Evolutionary conservation across 2,797 vertebrate genomes (phyloP).

Genomic region (Pygocentrus nattereri): DNA sequence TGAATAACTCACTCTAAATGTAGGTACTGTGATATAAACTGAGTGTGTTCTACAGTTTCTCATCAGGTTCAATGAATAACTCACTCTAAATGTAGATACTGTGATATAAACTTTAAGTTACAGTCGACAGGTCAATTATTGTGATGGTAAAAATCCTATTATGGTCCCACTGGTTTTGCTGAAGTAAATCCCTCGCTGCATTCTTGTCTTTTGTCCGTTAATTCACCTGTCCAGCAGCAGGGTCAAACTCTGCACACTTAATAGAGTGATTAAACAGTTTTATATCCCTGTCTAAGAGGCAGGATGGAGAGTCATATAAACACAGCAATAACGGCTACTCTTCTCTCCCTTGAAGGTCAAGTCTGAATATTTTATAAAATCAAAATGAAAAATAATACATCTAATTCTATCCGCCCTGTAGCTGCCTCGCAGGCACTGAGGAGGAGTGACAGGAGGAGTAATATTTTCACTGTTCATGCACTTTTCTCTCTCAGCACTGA

Average conservation of each 20-base stretch:
- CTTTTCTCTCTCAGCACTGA: not conserved
- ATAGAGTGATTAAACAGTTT: conserved; percentile 83
- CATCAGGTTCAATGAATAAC: too few species aligned
- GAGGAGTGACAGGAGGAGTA: conserved; percentile 7
- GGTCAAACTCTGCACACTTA: conserved; percentile 78
- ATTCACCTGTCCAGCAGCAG: conserved; percentile 68
- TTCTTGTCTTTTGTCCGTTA: not conserved
- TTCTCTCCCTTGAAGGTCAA: conserved; percentile 77
- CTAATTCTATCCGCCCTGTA: conserved; percentile 73
- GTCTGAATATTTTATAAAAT: conserved; percentile 82
- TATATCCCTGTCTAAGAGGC: conserved; percentile 71
- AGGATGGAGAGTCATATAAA: conserved; percentile 72
- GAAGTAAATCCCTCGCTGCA: not conserved
- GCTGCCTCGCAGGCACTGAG: conserved; percentile 21
- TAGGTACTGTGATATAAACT: too few species aligned
- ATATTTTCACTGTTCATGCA: not conserved
- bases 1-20: too few species aligned
- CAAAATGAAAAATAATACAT: conserved; percentile 77
- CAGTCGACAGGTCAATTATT: too few species aligned
- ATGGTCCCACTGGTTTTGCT: not conserved
- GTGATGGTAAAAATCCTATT: not conserved
- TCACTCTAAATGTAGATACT: too few species aligned
- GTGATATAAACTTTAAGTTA: too few species aligned
- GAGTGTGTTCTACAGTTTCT: too few species aligned
- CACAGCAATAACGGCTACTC: conserved; percentile 77